phyloP scores from a whole-genome alignment of 1,140 invertebrate genomes.

The Ceratina calcarata region DNA sequence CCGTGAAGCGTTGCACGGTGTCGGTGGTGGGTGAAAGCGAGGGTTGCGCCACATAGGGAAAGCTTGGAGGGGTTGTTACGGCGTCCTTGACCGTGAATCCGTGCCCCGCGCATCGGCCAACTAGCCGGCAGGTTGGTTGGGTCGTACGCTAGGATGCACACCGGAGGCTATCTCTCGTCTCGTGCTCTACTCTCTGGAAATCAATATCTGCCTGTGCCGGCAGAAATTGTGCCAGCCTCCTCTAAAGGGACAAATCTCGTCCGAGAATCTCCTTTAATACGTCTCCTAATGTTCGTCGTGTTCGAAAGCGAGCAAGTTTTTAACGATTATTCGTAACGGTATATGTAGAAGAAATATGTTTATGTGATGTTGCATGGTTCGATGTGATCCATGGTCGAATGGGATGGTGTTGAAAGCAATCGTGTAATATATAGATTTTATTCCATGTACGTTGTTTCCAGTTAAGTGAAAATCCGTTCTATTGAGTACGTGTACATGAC shows the following conservation, averaged over 20 bases:
- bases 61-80: slow-evolving; percentile 50
- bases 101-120: slow-evolving; percentile 28
- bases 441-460: too few relatives aligned
- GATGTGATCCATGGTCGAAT: too few relatives aligned
- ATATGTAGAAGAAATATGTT: too few relatives aligned
- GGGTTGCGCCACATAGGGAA: slow-evolving; percentile 50
- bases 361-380: too few relatives aligned
- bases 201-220: slow-evolving; percentile 45
- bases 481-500: too few relatives aligned
- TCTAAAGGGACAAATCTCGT: not conserved
- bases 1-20: slow-evolving; percentile 51
- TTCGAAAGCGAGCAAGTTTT: too few relatives aligned
- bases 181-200: slow-evolving; percentile 44
- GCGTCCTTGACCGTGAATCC: slow-evolving; percentile 72
- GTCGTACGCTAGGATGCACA: slow-evolving; percentile 45
- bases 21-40: slow-evolving; percentile 55
- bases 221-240: slow-evolving; percentile 28
- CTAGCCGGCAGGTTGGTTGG: slow-evolving; percentile 35
- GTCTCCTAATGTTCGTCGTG: too few relatives aligned
- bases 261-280: not conserved
- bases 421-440: too few relatives aligned
- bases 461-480: too few relatives aligned
- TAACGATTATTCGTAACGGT: too few relatives aligned
- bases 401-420: too few relatives aligned
- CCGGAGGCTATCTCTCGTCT: slow-evolving; percentile 44